Base-by-base conservation (phyloP, 2,113 vertebrate species). In the Hemiprocne comata region DNA sequence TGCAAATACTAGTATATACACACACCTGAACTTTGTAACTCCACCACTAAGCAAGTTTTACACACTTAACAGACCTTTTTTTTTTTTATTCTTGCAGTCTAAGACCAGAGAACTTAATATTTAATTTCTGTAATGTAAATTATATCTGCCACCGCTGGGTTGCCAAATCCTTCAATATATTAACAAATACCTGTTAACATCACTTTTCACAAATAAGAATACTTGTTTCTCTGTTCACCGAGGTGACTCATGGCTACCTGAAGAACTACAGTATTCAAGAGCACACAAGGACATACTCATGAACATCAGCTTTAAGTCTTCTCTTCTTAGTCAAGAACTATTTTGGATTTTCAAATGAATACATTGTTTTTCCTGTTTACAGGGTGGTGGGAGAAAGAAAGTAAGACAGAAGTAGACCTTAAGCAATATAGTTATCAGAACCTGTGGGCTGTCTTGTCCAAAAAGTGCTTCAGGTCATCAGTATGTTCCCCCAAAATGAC, bases 401-500 rank as follows among this genome's bases (percentile, higher is more conserved):
- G 73, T 1, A 2, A 87, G 10, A 44, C 2, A 28, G n/a, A 91
- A 93, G 36, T 10, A 79, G 54, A 50, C 38, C 28, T 95, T 64
- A 91, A 94, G 60, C 77, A 95, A 96, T 23, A 61, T 1, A 95
- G 77, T 36, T 65, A 75, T 73, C 64, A 92, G 51, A 96, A 99
- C 99, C 99, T 99, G 97, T 99, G 98, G 90, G 95, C 67, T 2
- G 97, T 98, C 96, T 98, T 99, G 61, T 97, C 98, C 78, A 99
- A 95, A 88, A 99, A 99, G 25, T 96, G 98, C 90, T 98, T 98
- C 88, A 99, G 89, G 38, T 99, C 99, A 66, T 98, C 97, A 81
- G 98, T 98, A 85, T 97, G 93, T 36, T 99, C 99, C 81, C 99
- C 99, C 97, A 99, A 98, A 77, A 99, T 98, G 66, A 99, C 98